A percentile compares a stretch with the other conserved stretches of the same genome.
Evolutionary conservation across 2,113 vertebrate species (phyloP).

Genomic region (Hyla sarda): DNA sequence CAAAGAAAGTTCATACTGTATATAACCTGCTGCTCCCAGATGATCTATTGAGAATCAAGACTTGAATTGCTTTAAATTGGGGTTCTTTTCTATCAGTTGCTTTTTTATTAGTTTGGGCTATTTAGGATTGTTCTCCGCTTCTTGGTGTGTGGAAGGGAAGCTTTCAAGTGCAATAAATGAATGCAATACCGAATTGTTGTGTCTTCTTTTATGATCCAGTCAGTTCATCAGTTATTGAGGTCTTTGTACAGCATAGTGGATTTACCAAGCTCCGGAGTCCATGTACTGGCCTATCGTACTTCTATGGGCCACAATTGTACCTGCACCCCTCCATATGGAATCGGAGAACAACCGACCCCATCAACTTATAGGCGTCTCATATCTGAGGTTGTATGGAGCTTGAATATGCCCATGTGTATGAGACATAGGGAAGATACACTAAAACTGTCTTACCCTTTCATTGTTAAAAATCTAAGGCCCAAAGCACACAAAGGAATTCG

Average conservation of each 20-base stretch:
- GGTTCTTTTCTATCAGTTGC: constrained; percentile 73
- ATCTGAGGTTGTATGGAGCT: no score
- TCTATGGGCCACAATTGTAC: no score
- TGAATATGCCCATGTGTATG: no score
- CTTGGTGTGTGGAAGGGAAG: constrained; percentile 70
- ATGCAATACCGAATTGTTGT: constrained; percentile 50
- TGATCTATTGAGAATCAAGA: constrained; percentile 63
- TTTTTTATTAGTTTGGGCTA: constrained; percentile 70
- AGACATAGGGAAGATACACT: no score
- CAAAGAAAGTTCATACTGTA: constrained; percentile 64
- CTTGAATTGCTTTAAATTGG: constrained; percentile 71
- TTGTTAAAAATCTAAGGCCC: no score
- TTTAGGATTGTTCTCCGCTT: constrained; percentile 63
- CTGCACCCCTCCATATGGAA: no score
- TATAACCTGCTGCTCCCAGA: constrained; percentile 67
- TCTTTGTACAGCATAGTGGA: background rate
- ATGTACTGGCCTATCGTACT: background rate
- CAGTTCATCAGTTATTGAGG: background rate
- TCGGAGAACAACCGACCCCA: no score
- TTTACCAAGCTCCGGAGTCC: background rate
- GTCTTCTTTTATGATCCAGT: background rate
- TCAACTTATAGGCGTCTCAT: no score
- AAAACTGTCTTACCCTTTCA: no score
- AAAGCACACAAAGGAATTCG: no score
- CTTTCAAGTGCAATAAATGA: constrained; percentile 72